Percentiles rank a stretch among this genome's conserved stretches.
Evolutionary conservation across 2,797 vertebrate species (phyloP).

Genomic region (Capromys pilorides): DNA sequence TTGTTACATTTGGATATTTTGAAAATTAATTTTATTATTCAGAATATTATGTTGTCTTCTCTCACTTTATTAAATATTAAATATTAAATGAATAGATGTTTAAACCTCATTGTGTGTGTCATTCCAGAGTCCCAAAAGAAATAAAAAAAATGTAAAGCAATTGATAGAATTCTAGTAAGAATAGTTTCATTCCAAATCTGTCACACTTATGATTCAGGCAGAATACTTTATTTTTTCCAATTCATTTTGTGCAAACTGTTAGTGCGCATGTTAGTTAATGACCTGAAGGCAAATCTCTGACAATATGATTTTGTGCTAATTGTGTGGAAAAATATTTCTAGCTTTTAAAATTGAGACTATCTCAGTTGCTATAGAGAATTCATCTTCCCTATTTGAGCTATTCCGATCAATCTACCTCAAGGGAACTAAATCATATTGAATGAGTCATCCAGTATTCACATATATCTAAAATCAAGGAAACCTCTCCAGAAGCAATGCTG

Average conservation of each 20-base stretch:
- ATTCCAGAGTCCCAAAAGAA: constrained; percentile 38
- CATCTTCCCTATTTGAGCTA: constrained; percentile 63
- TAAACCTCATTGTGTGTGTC: constrained; percentile 42
- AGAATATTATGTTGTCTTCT: background rate
- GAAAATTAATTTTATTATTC: constrained; percentile 1
- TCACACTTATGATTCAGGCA: constrained; percentile 69
- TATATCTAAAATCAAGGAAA: constrained; percentile 75
- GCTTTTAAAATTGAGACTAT: constrained; percentile 77
- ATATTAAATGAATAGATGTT: constrained; percentile 8
- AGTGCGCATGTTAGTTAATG: constrained; percentile 77
- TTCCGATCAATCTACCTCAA: constrained; percentile 73
- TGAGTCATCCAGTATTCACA: constrained; percentile 70
- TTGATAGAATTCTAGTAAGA: constrained; percentile 41
- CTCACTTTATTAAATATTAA: background rate
- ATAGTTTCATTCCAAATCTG: constrained; percentile 54
- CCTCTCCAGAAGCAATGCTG: constrained; percentile 58
- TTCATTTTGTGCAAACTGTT: constrained; percentile 66
- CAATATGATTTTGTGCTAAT: constrained; percentile 78
- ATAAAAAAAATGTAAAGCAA: constrained; percentile 35
- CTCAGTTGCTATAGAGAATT: constrained; percentile 63
- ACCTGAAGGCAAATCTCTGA: constrained; percentile 75
- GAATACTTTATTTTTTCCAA: constrained; percentile 20
- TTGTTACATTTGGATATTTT: background rate
- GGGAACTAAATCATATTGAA: constrained; percentile 70
- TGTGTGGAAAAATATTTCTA: constrained; percentile 78